These are phyloP conservation scores for Pelusios castaneus DNA, from an alignment of 2,113 vertebrate species.

Conservation along the genomic window DNA sequence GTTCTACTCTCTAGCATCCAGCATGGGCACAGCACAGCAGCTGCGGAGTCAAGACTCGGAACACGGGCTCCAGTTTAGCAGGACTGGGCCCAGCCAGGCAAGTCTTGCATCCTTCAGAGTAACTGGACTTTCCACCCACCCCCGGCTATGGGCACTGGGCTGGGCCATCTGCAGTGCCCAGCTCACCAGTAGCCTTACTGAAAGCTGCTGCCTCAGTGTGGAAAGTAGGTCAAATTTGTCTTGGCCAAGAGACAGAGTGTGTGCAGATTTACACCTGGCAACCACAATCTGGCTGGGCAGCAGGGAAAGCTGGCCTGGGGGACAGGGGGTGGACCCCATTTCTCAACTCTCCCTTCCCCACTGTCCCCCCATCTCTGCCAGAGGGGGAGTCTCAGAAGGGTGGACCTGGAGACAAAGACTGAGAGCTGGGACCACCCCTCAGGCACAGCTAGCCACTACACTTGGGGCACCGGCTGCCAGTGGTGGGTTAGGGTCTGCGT, in stretches of 20 bases:
- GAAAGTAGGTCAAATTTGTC: conserved; percentile 85
- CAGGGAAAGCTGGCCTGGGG: not conserved
- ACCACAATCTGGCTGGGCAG: not conserved
- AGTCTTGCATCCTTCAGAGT: too few relatives aligned
- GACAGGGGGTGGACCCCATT: not conserved
- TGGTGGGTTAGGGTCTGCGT: too few relatives aligned
- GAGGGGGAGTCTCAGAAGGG: not conserved
- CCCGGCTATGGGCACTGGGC: not conserved
- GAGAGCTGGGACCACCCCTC: not conserved
- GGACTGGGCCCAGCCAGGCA: too few relatives aligned
- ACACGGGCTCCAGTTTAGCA: too few relatives aligned
- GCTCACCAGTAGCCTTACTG: not conserved
- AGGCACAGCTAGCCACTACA: conserved; percentile 35
- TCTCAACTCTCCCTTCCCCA: not conserved
- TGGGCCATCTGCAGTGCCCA: not conserved
- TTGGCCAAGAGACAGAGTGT: conserved; percentile 81
- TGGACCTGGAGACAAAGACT: not conserved
- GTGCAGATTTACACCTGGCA: conserved; percentile 78
- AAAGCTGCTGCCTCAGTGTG: conserved; percentile 23
- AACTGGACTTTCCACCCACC: not conserved
- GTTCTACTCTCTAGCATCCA: too few relatives aligned
- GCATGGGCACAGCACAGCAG: too few relatives aligned
- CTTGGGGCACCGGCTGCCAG: not conserved
- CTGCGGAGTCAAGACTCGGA: too few relatives aligned
- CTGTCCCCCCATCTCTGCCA: not conserved